Conservation (phyloP, 92 coral and sea anemone genomes). For the Parazoanthus atlanticus region DNA sequence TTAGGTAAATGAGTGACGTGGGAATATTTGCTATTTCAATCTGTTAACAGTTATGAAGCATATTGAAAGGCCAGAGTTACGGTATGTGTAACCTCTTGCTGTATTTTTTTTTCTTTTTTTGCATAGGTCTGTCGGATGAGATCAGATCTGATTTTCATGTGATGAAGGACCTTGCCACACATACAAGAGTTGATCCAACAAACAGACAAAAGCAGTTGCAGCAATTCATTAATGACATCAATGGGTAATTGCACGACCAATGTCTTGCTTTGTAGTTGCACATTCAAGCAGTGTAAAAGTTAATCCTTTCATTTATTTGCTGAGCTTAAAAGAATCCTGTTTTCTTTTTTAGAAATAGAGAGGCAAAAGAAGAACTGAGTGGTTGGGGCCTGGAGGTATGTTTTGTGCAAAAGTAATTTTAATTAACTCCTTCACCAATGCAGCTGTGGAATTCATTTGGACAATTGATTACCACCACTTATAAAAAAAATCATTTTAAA, state of each 20-base stretch:
- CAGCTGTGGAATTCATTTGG: too few relatives aligned
- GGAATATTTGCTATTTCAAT: too few relatives aligned
- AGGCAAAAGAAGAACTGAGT: constrained; percentile 63
- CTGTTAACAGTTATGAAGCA: too few relatives aligned
- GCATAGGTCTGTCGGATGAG: constrained; percentile 87
- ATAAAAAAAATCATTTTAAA: too few relatives aligned
- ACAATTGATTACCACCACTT: too few relatives aligned
- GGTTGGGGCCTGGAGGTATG: constrained; percentile 88
- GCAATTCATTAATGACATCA: constrained; percentile 70
- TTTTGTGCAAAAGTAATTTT: background rate
- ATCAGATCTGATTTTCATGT: constrained; percentile 85
- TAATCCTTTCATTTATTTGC: background rate
- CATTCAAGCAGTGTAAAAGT: background rate
- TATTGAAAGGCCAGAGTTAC: too few relatives aligned
- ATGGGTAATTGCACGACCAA: constrained; percentile 46
- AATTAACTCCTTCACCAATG: too few relatives aligned
- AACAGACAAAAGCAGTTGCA: constrained; percentile 63
- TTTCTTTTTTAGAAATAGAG: constrained; percentile 53
- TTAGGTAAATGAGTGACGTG: too few relatives aligned
- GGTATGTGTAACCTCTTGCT: background rate
- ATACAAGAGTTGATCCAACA: constrained; percentile 86
- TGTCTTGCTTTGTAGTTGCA: background rate
- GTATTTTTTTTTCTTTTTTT: background rate
- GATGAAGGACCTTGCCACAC: constrained; percentile 93
- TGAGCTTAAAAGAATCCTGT: background rate